Evolutionary conservation across 2,888 invertebrate species (phyloP), one percentile per base, ranked within the genome.

Genomic region (Agriopis aurantiaria): DNA sequence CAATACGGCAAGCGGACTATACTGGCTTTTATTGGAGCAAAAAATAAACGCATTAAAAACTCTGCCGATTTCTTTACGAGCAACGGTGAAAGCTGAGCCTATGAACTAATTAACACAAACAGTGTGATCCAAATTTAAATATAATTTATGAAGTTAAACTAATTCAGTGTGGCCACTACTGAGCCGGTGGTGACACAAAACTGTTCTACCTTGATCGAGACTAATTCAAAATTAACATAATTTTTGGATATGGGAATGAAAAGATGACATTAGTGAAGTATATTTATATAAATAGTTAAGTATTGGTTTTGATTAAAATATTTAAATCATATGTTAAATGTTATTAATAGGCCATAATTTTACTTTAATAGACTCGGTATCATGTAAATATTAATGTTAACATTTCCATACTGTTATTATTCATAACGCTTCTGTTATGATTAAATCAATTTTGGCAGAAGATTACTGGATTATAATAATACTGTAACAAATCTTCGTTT

Each of bases 1-100:
- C 77, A 77, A 81, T 84, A 81, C 83, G 82, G 75, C 56, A 56
- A 8, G 43, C 41, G 56, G 33, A 33, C 12, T 76, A 72, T 78
- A 61, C 51, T 17, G 61, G 17, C 41, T 78, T 81, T 91, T 92
- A 92, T 90, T 92, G 85, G 83, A 80, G 88, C 90, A 91, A 92
- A 92, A 93, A 92, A 88, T 75, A 73, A 79, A 82, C 78, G 76
- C 80, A 83, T 86, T 85, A 82, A 81, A 85, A 83, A 85, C 86
- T 83, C 69, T 73, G 76, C 60, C 75, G 72, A 75, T 77, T 75
- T 73, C 72, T 77, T 74, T 76, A 76, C 71, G 73, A 76, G 55
- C 56, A 63, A 57, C 66, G 68, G 77, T 74, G 77, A 77, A 74
- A 75, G 75, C 65, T 51, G 48, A 52, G 65, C 65, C 72, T 71